These are phyloP conservation scores for Cetoscarus ocellatus DNA, from an alignment of 2,797 vertebrate species.

Conservation along the genomic window DNA sequence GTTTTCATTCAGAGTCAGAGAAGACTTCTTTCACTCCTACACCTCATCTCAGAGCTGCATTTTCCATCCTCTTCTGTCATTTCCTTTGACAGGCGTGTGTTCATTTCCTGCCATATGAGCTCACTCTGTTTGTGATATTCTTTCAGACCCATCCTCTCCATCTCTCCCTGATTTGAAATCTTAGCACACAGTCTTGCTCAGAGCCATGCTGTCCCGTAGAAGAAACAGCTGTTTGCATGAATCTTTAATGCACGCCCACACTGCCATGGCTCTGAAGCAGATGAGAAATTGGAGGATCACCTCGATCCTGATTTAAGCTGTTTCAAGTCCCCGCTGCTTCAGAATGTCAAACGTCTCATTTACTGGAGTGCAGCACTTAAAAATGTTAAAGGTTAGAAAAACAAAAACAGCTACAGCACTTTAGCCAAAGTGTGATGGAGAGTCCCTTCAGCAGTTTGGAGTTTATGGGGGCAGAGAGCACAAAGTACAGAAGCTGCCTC, in stretches of 20 bases:
- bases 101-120: conserved; percentile 12
- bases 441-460: neutral
- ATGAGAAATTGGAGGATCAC: conserved; percentile 58
- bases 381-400: conserved; percentile 37
- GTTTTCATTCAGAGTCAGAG: neutral
- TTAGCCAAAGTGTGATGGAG: neutral
- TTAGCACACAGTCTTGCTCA: conserved; percentile 48
- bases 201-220: conserved; percentile 64
- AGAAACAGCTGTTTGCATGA: conserved; percentile 83
- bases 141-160: conserved; percentile 28
- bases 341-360: conserved; percentile 66
- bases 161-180: conserved; percentile 64
- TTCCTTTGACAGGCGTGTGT: neutral
- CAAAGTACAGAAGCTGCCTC: neutral
- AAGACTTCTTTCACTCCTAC: neutral
- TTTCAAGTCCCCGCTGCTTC: conserved; percentile 48
- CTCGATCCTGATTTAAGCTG: conserved; percentile 55
- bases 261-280: conserved; percentile 46
- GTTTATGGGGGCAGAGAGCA: neutral
- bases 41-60: neutral
- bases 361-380: conserved; percentile 44
- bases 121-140: neutral
- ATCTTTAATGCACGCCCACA: conserved; percentile 81
- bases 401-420: conserved; percentile 9
- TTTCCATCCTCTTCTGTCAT: neutral